These are phyloP conservation scores for Sarotherodon lohbergeri DNA, from an alignment of 2,113 vertebrate species.

Conservation along the genomic window DNA sequence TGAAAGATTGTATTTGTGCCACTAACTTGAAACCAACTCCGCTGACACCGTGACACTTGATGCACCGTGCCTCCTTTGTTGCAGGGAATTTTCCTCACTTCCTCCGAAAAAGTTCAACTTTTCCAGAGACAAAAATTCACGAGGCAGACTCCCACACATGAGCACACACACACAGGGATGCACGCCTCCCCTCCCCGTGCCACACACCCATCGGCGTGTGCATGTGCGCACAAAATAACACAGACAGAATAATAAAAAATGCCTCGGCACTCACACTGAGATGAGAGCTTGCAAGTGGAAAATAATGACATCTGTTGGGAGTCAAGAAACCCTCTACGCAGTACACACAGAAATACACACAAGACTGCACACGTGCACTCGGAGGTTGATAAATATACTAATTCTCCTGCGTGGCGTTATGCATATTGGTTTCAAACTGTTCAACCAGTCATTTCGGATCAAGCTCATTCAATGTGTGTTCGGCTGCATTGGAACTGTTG, in stretches of 20 bases:
- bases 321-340: slow-evolving; percentile 6
- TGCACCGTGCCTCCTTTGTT: slow-evolving; percentile 1
- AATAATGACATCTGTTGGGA: slow-evolving; percentile 64
- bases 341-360: slow-evolving; percentile 20
- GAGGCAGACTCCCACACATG: neutral
- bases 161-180: neutral
- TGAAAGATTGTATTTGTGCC: slow-evolving; percentile 48
- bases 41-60: slow-evolving; percentile 16
- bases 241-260: slow-evolving; percentile 58
- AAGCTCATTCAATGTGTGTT: neutral
- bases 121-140: neutral
- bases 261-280: slow-evolving; percentile 33
- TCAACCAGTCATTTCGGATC: neutral
- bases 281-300: slow-evolving; percentile 42
- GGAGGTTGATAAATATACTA: slow-evolving; percentile 34
- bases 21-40: slow-evolving; percentile 25
- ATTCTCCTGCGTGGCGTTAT: neutral
- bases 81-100: neutral
- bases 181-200: neutral
- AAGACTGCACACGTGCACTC: neutral
- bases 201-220: neutral
- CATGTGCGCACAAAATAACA: neutral
- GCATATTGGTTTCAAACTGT: slow-evolving; percentile 16
- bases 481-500: neutral
- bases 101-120: slow-evolving; percentile 18